These are phyloP conservation scores for Osmerus mordax DNA, from an alignment of 2,113 vertebrate genomes.

Conservation along the genomic window DNA sequence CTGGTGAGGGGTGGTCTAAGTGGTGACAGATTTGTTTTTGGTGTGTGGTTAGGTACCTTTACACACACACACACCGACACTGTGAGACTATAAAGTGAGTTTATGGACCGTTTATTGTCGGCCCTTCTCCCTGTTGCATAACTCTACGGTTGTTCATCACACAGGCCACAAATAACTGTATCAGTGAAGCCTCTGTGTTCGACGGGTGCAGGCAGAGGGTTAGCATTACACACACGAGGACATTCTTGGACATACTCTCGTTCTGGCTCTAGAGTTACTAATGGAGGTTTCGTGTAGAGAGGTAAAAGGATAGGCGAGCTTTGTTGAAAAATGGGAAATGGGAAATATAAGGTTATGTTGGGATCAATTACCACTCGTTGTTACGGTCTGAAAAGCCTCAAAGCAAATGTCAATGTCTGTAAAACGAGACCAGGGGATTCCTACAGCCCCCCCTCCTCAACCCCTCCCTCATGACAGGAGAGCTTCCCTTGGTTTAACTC, in stretches of 20 bases:
- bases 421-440: no score
- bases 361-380: no score
- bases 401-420: no score
- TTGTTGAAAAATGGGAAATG: no score
- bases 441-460: no score
- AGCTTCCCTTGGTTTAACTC: no score
- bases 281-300: no score
- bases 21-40: constrained; percentile 16
- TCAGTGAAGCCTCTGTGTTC: background rate
- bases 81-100: constrained; percentile 4
- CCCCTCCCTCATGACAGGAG: no score
- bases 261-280: no score
- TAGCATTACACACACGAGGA: background rate
- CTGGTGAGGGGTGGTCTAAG: background rate
- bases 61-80: background rate
- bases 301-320: no score
- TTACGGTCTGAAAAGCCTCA: no score
- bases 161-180: background rate
- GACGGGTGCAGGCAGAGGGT: background rate
- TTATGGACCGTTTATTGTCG: background rate
- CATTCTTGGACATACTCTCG: constrained; percentile 12
- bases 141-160: constrained; percentile 34
- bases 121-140: constrained; percentile 26
- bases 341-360: no score
- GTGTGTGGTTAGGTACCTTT: background rate